phyloP scores from a whole-genome alignment of 2,797 vertebrate species.

The Ptychadena robeensis region DNA sequence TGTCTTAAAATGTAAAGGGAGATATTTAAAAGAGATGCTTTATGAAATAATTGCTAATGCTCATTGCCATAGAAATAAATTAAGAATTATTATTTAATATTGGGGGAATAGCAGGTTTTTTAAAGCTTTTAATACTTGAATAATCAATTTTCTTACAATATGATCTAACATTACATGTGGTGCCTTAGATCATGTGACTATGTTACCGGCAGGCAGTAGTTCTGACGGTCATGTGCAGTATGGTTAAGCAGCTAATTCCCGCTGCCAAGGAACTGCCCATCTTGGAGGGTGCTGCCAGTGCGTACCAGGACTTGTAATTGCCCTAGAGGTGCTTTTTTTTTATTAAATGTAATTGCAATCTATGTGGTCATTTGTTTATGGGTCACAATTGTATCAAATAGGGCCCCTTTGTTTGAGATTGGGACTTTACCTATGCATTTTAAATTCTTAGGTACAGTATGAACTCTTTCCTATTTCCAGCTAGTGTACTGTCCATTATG shows the following conservation, averaged over 20 bases:
- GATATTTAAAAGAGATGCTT: background rate
- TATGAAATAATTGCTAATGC: background rate
- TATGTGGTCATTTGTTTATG: too few species aligned
- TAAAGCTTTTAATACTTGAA: background rate
- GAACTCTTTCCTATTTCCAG: too few species aligned
- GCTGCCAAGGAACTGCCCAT: background rate
- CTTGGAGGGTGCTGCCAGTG: background rate
- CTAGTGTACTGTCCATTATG: too few species aligned
- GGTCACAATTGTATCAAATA: too few species aligned
- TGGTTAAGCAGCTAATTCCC: background rate
- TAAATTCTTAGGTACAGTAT: too few species aligned
- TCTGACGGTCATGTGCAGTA: background rate
- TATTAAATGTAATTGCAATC: too few species aligned
- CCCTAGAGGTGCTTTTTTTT: too few species aligned
- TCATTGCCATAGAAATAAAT: background rate
- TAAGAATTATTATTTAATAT: background rate
- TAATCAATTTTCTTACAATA: background rate
- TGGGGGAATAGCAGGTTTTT: background rate
- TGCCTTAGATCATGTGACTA: background rate
- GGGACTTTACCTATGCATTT: too few species aligned
- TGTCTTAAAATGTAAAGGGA: too few species aligned
- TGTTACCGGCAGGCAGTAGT: background rate
- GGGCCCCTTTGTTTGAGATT: too few species aligned
- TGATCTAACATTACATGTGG: background rate
- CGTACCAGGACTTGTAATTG: too few species aligned